Evolutionary conservation across 2,888 invertebrate species (phyloP), one percentile per base, ranked within the genome.

Genomic region (Conchocele bisecta): DNA sequence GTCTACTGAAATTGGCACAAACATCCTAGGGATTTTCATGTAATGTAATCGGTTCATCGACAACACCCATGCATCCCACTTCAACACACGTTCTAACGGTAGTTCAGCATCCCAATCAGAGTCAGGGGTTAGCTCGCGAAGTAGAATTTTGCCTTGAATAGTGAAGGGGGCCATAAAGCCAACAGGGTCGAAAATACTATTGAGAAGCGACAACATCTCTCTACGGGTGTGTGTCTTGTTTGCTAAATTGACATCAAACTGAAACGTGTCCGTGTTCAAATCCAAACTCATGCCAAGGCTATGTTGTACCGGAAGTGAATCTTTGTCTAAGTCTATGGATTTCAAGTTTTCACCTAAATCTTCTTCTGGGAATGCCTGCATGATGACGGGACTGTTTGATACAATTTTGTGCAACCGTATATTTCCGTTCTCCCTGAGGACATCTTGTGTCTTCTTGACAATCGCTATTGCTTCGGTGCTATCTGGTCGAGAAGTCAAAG

Each of bases 391-490:
- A 22, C 26, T 48, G 61, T 82, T 81, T 5, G 80, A 81, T 13
- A 73, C 72, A 17, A 81, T 74, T 44, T 80, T 83, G 57, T 82
- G 76, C 2, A 83, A 59, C 11, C 66, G 46, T 6, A 79, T 28
- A n/a, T 70, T 72, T 9, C 73, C 82, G n/a, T 9, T 35, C 11
- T 53, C 11, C 37, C 9, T 1, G n/a, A 67, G 46, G 22, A 17
- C 20, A 20, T 42, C 13, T 35, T 67, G 58, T 5, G 67, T 80
- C 28, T 61, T 59, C 31, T 70, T 65, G 33, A 80, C 24, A 4
- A 82, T 42, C 28, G 53, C 46, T 5, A 75, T 53, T 13, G 63
- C 64, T 41, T 64, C 37, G 3, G 35, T 28, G 13, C 29, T 24
- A n/a, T 39, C 53, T 24, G 59, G 44, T 20, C 42, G 17, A 17